Evolutionary conservation across 2,113 vertebrate species (phyloP), one percentile per base, ranked within the genome.

Genomic region (Sceloporus undulatus): DNA sequence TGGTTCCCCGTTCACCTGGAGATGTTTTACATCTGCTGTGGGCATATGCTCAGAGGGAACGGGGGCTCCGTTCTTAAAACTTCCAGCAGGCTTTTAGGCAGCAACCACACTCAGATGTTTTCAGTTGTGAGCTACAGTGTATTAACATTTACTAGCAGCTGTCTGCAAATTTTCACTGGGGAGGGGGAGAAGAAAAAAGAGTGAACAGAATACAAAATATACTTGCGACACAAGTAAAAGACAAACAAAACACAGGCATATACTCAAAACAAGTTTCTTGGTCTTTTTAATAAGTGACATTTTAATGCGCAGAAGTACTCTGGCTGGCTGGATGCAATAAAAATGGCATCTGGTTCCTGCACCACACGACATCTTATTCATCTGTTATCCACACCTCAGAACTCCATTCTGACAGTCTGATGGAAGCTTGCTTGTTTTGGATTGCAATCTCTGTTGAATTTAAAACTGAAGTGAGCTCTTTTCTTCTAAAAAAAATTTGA

Each of bases 111-210:
- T 70, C 74, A 48, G n/a, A 78, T 42, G 65, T 56, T 21, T 68
- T 21, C 48, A 21, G 81, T 66, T 88, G 75, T 87, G 85, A 87
- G 91, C 83, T 85, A 80, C 85, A 70, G 84, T 68, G 82, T 92
- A 18, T 93, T 95, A 91, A 89, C 90, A 89, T 91, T 91, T 88
- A 90, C 82, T 89, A 85, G 82, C 86, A 91, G 79, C 92, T 94
- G 92, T 94, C 96, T 94, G 93, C 79, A 86, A 2, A 91, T 95
- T 91, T 93, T 91, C 92, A 75, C 87, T 90, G 93, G 83, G 68
- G 77, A 88, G 52, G 82, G 92, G 94, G 92, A 90, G 93, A 25
- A 14, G 34, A 23, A 16, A 1, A 0, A 7, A 10, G 18, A 0
- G 13, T 10, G 0, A 5, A 1, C 0, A 0, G 4, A 9, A 79